Evolutionary conservation across 2,797 vertebrate genomes (phyloP), one percentile per base, ranked within the genome.

Genomic region (Dicrostonyx torquatus): DNA sequence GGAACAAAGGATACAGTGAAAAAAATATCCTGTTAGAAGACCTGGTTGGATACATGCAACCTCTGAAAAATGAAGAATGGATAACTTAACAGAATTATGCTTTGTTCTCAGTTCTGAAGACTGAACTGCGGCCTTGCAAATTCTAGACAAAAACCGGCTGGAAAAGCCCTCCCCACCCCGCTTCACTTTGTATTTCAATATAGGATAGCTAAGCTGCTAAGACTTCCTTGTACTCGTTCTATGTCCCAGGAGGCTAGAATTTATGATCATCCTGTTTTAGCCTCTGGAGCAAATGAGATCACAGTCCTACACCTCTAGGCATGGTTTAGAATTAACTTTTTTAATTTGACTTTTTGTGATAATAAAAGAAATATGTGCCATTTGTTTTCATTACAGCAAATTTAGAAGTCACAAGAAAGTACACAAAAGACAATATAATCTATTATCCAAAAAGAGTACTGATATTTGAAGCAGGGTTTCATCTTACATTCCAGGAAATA

Each of bases 331-430:
- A 48, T 24, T 88, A 76, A 17, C 17, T 76, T 76, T 62, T 78
- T 79, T 40, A 62, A 73, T 20, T 62, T 89, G 31, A 77, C 17
- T 82, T 94, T 89, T 89, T 14, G 31, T 75, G 20, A 62, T 77
- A 29, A 50, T 72, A 83, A 83, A 83, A 37, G 18, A 24, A 26
- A 31, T 53, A 10, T 68, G 45, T n/a, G 13, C 3, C 18, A 34
- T 76, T 76, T 58, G 48, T 68, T n/a, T 83, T 95, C 22, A 78
- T 24, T 91, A 29, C n/a, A 40, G 37, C 48, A 83, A 94, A 24
- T 29, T 62, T 89, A 22, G 70, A 76, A 95, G n/a, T 37, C 40
- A 87, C 37, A 85, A 20, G 24, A 70, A 93, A 92, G 66, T 40
- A 53, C 10, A 24, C 5, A 53, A 29, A 86, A 86, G 50, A 48